A percentile compares a stretch with the other conserved stretches of the same genome.
Evolutionary conservation across 92 coral and sea anemone genomes (phyloP).

Genomic region (Nematostella vectensis): DNA sequence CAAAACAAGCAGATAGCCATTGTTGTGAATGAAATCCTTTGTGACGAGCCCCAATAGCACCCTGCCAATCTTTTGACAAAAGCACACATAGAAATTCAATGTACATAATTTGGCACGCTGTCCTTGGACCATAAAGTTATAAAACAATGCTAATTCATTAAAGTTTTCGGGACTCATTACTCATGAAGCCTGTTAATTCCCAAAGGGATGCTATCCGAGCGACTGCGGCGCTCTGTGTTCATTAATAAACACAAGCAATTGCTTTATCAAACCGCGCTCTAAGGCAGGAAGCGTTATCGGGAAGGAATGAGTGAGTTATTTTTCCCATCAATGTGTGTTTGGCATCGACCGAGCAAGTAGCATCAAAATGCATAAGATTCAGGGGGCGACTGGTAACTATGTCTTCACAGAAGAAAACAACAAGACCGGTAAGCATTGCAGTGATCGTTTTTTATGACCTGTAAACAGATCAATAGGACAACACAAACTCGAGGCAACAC

Average conservation of each 20-base stretch:
- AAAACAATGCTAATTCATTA: not conserved
- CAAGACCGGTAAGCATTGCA: too few relatives aligned
- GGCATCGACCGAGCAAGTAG: too few relatives aligned
- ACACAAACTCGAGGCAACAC: not conserved
- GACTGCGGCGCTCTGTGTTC: not conserved
- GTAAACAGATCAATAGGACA: not conserved
- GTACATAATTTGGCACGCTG: not conserved
- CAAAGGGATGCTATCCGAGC: not conserved
- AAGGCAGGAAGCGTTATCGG: too few relatives aligned
- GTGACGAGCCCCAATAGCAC: too few relatives aligned
- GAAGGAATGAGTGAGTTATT: too few relatives aligned
- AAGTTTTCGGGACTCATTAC: not conserved
- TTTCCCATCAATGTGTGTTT: too few relatives aligned
- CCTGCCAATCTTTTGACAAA: too few relatives aligned
- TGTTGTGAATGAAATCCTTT: too few relatives aligned
- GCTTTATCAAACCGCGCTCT: too few relatives aligned
- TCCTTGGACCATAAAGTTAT: not conserved
- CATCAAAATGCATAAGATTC: constrained; percentile 44
- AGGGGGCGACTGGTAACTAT: constrained; percentile 20
- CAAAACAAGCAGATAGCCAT: too few relatives aligned
- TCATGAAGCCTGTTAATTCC: not conserved
- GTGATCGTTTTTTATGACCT: not conserved
- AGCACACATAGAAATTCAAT: too few relatives aligned
- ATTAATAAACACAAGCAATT: not conserved
- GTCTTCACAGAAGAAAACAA: constrained; percentile 49